A percentile compares a stretch with the other conserved stretches of the same genome.
These are phyloP conservation scores for Ennomos erosarius DNA, from an alignment of 2,888 invertebrate species.

Conservation along the genomic window DNA sequence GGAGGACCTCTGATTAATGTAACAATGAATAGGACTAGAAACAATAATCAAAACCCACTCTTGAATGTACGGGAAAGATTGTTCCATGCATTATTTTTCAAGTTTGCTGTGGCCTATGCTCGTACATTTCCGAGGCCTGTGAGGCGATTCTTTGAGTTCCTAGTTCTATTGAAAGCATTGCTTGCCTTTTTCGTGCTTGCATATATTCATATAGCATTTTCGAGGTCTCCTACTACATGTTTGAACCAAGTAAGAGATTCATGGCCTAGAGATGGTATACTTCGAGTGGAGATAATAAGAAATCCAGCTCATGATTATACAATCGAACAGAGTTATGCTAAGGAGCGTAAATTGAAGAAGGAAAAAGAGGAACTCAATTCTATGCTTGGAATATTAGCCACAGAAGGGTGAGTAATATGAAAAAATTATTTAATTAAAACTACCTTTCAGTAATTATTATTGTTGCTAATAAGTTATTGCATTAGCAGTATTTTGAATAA, in stretches of 20 bases:
- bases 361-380: conserved; percentile 86
- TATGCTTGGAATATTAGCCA: conserved; percentile 87
- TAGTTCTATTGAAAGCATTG: conserved; percentile 90
- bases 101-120: conserved; percentile 96
- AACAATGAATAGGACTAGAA: conserved; percentile 81
- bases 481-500: too few species aligned
- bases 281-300: conserved; percentile 94
- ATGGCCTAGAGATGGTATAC: conserved; percentile 98
- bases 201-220: conserved; percentile 98
- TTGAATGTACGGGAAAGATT: conserved; percentile 95
- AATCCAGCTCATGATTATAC: conserved; percentile 90
- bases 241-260: conserved; percentile 93
- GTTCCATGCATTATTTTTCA: conserved; percentile 97
- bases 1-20: conserved; percentile 83
- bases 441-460: too few species aligned
- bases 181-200: conserved; percentile 95
- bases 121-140: conserved; percentile 94
- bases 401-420: conserved; percentile 85
- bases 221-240: conserved; percentile 96
- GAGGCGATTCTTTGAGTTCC: conserved; percentile 93
- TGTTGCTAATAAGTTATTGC: too few species aligned
- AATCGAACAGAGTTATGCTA: conserved; percentile 93
- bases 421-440: too few species aligned
- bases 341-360: conserved; percentile 90
- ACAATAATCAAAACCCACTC: conserved; percentile 90